Evolutionary conservation across 2,113 vertebrate genomes (phyloP), one percentile per base, ranked within the genome.

Genomic region (Chaetura pelagica): DNA sequence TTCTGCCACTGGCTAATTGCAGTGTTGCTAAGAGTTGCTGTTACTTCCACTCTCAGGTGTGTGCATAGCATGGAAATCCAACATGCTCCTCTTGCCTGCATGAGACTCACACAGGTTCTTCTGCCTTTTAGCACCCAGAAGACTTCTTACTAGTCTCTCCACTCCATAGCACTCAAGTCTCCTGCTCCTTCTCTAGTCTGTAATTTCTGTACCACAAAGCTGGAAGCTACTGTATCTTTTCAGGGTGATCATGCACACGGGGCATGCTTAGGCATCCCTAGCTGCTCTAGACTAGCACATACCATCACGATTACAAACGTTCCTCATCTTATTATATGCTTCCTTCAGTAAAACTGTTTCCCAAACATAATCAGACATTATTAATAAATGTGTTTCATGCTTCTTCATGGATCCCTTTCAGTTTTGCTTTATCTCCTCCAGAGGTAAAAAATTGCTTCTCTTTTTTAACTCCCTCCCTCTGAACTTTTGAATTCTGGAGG

Each of bases 1-100:
- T 92, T 83, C 64, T 90, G 92, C 38, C 59, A 58, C 79, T 35
- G 58, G 52, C 63, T 95, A 95, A 93, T 86, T 88, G 79, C 59
- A 86, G n/a, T 71, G 22, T 44, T 95, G 75, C 63, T 88, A 88
- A 92, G 20, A 69, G 51, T 30, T 92, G 86, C 48, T 85, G 35
- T 79, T 88, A 73, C 34, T 92, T 95, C 67, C 1, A 6, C 58
- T 91, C 42, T 77, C 64, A 59, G 15, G 12, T 81, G 51, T 30
- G 17, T 38, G 35, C 3, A 4, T 66, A 57, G 61, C 8, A 6
- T 44, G 63, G 75, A 67, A 93, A 92, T 80, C 20, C 61, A 86
- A 57, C 46, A 59, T 51, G 26, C 73, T 88, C 42, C 54, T 77
- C 51, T 67, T 74, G 46, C 38, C 32, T 61, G 29, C 26, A 9